phyloP scores from a whole-genome alignment of 2,113 vertebrate species.

The Eolophus roseicapilla region DNA sequence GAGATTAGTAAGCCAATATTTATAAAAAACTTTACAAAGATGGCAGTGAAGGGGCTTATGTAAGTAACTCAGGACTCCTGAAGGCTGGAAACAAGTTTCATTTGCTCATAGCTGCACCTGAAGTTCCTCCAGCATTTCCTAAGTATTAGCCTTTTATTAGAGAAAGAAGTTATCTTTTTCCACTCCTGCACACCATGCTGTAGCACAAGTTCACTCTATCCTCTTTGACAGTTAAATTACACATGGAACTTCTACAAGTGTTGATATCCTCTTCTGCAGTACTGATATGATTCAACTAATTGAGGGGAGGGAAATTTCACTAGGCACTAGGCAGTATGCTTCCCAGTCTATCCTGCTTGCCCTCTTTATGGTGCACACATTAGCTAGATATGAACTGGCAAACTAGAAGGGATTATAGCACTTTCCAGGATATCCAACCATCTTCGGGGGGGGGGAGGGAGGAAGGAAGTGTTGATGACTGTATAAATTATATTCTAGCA shows the following conservation, averaged over 20 bases:
- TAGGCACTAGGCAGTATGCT: background rate
- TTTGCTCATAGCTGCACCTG: background rate
- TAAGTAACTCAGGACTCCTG: background rate
- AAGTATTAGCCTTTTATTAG: background rate
- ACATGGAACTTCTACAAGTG: background rate
- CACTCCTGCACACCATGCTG: background rate
- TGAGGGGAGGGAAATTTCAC: background rate
- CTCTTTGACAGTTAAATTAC: background rate
- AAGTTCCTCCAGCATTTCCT: background rate
- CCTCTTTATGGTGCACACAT: background rate
- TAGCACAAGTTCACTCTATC: background rate
- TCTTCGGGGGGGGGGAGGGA: rapidly evolving
- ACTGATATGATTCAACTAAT: background rate
- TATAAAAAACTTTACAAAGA: background rate
- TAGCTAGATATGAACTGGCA: background rate
- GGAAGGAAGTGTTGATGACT: background rate
- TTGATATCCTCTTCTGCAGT: background rate
- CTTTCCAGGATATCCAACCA: background rate
- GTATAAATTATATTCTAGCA: background rate
- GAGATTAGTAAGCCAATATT: background rate
- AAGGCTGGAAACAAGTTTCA: background rate
- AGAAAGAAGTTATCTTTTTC: background rate
- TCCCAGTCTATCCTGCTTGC: background rate
- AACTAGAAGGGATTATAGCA: background rate
- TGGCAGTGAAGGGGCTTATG: background rate